Conservation (phyloP, 64 coral and sea anemone genomes). For the Actinia tenebrosa region DNA sequence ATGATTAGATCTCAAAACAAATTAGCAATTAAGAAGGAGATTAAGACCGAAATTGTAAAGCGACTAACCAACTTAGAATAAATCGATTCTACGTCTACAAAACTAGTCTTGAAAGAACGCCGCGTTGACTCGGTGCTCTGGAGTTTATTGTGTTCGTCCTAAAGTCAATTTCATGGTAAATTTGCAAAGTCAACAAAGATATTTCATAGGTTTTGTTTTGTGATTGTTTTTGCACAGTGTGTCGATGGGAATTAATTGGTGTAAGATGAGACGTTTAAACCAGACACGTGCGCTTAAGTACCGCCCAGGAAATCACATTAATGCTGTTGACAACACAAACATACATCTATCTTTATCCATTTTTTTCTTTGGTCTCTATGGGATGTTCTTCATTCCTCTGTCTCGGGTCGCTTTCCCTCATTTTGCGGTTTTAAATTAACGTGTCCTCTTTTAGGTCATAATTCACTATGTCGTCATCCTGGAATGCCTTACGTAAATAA, state of each 20-base stretch:
- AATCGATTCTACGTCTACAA: background rate
- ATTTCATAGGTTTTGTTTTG: background rate
- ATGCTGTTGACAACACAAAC: background rate
- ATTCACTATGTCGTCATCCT: background rate
- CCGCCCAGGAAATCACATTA: constrained; percentile 24
- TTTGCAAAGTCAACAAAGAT: constrained; percentile 3
- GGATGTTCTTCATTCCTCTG: background rate
- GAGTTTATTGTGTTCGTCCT: background rate
- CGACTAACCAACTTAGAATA: constrained; percentile 8
- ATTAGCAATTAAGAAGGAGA: constrained; percentile 94
- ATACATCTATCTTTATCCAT: background rate
- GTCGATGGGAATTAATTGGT: constrained; percentile 5
- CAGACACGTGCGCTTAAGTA: background rate
- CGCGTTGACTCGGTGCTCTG: background rate
- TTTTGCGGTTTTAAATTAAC: background rate
- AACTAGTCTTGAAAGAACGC: background rate
- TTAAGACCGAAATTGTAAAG: constrained; percentile 46
- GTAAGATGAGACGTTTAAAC: background rate
- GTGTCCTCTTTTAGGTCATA: constrained; percentile 7
- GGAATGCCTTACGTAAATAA: background rate
- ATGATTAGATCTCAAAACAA: constrained; percentile 98
- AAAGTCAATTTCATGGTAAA: constrained; percentile 8
- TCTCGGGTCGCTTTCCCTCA: background rate
- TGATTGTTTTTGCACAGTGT: background rate
- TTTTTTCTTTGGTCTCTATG: background rate